Conservation (phyloP, 2,797 vertebrate species). For the Enteromius fasciolatus region DNA sequence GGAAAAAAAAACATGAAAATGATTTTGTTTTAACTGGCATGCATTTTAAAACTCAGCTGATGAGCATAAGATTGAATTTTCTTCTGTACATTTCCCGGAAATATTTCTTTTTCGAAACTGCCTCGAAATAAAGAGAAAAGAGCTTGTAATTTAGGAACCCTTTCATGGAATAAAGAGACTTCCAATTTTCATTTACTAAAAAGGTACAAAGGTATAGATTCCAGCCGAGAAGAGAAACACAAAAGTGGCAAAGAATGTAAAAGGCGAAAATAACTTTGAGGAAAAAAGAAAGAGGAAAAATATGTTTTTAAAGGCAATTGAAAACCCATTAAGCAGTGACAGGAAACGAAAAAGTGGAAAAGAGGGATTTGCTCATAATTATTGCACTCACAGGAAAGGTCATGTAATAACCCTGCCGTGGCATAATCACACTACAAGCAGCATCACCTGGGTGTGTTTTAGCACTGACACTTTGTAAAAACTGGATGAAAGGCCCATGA, state of each 20-base stretch:
- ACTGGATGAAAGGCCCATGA: not conserved
- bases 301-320: constrained; percentile 75
- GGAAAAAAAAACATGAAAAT: not conserved
- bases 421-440: constrained; percentile 14
- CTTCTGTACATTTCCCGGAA: not conserved
- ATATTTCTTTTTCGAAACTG: not conserved
- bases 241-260: not conserved
- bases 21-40: not conserved
- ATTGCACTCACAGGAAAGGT: constrained; percentile 56
- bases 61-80: not conserved
- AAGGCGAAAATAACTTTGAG: constrained; percentile 48
- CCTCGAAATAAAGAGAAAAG: not conserved
- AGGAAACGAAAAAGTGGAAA: constrained; percentile 56
- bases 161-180: not conserved
- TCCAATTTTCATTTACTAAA: not conserved
- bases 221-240: not conserved
- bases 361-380: constrained; percentile 64
- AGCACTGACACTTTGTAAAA: constrained; percentile 14
- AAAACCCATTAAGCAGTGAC: constrained; percentile 69
- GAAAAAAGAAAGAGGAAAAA: constrained; percentile 57
- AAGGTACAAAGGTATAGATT: constrained; percentile 3
- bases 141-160: not conserved
- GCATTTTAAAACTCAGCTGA: not conserved
- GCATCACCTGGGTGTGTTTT: not conserved
- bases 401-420: constrained; percentile 28